phyloP scores from a whole-genome alignment of 1,140 invertebrate genomes.

The Stegodyphus mimosarum region DNA sequence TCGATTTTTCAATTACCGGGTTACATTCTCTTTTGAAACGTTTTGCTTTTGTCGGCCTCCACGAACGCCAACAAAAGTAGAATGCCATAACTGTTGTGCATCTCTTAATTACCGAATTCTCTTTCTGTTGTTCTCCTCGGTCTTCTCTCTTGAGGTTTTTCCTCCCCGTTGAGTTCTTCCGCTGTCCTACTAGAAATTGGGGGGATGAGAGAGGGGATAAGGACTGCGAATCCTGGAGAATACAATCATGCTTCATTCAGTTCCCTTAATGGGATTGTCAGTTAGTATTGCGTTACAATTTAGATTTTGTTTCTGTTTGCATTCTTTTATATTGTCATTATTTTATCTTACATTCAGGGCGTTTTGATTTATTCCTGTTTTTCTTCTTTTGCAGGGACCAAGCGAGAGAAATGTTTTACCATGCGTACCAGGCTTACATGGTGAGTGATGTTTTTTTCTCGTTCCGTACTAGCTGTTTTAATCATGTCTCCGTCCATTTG shows the following conservation, averaged over 20 bases:
- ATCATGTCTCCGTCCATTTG: neutral
- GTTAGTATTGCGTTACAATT: neutral
- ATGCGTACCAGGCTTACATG: conserved; percentile 98
- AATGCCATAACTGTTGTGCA: neutral
- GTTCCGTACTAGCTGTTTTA: neutral
- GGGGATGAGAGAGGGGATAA: too few species aligned
- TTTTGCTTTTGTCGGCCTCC: too few species aligned
- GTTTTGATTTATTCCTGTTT: neutral
- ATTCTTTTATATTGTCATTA: neutral
- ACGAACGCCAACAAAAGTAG: neutral
- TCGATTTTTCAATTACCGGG: neutral
- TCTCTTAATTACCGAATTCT: neutral
- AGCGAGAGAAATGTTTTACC: conserved; percentile 90
- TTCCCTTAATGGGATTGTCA: neutral
- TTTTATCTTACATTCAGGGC: neutral
- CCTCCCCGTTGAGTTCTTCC: too few species aligned
- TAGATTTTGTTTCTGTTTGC: neutral
- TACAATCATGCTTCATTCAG: too few species aligned
- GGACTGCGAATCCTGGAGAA: too few species aligned
- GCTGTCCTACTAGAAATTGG: too few species aligned
- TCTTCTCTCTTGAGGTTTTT: neutral
- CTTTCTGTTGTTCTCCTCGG: neutral
- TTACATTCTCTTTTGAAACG: neutral
- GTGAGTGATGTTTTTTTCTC: conserved; percentile 68
- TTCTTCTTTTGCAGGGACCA: conserved; percentile 73